Percentiles rank a stretch among this genome's conserved stretches.
Evolutionary conservation across 2,797 vertebrate species (phyloP).

Genomic region (Florisuga fusca): DNA sequence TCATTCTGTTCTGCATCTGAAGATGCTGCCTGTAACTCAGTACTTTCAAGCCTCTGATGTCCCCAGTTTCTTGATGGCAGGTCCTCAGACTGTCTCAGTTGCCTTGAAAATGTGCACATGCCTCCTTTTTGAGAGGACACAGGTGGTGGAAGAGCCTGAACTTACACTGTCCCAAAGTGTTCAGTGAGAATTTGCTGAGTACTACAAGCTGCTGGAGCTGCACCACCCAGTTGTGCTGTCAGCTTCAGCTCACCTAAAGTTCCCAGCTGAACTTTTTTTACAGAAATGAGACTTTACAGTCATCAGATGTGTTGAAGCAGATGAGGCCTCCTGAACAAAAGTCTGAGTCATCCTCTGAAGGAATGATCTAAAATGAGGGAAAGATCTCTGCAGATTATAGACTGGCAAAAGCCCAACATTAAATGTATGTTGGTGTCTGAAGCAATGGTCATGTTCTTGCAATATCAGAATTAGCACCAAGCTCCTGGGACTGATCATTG

Average conservation of each 20-base stretch:
- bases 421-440: not conserved
- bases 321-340: not conserved
- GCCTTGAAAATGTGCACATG: not conserved
- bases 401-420: not conserved
- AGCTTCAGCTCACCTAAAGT: not conserved
- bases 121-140: not conserved
- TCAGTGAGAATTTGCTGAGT: not conserved
- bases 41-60: not conserved
- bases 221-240: not conserved
- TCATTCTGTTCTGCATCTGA: not conserved
- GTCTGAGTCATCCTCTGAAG: not conserved
- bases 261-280: not conserved
- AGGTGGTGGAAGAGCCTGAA: not conserved
- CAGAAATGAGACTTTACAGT: not conserved
- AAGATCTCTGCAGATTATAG: not conserved
- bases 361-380: not conserved
- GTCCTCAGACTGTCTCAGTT: not conserved
- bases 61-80: not conserved
- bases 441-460: not conserved
- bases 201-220: not conserved
- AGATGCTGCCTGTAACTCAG: not conserved
- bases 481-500: not conserved
- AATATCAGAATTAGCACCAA: not conserved
- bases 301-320: not conserved
- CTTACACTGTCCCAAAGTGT: rapidly evolving